Evolutionary conservation across 1,140 invertebrate species (phyloP), one percentile per base, ranked within the genome.

Genomic region (Lasaia peninsularis): DNA sequence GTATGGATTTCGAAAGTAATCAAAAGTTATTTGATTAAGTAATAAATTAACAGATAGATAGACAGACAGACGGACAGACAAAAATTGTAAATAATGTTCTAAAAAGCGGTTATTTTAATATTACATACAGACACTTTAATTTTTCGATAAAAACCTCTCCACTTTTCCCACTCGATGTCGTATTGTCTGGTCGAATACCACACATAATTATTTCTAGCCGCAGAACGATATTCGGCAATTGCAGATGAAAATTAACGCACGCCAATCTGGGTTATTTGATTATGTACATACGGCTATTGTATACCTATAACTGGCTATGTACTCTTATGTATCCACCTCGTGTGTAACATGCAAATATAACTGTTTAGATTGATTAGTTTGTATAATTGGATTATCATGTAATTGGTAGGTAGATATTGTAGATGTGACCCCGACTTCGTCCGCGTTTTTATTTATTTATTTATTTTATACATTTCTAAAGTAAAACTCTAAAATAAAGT

Each of bases 161-260:
- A 62, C 57, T 40, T 32, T 48, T 63, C 24, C 10, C 20, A 56
- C 21, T 54, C 44, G n/a, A 24, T 11, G 62, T 56, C 65, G 58
- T 68, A 75, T 70, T 74, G 37, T 69, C 72, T 77, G 74, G 72
- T 73, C 73, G 74, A 70, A 83, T 83, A 75, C 76, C 78, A 75
- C 70, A 78, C 74, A 80, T 83, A 83, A 83, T 83, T 83, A 83
- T 83, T 78, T 80, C 74, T 75, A 71, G 69, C 75, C 78, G 66
- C 75, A 79, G 37, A 61, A 62, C 75, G 64, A 69, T 71, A 65
- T 71, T 65, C 67, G 33, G 61, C 59, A 69, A 73, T 68, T 75
- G 72, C 68, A 63, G 58, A 69, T 75, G 78, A 75, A 75, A 80
- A 82, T 80, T 75, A 78, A 74, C 68, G 67, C 67, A 51, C 52